Evolutionary conservation across 2,797 vertebrate genomes (phyloP).

Genomic region (Kryptopterus vitreolus): DNA sequence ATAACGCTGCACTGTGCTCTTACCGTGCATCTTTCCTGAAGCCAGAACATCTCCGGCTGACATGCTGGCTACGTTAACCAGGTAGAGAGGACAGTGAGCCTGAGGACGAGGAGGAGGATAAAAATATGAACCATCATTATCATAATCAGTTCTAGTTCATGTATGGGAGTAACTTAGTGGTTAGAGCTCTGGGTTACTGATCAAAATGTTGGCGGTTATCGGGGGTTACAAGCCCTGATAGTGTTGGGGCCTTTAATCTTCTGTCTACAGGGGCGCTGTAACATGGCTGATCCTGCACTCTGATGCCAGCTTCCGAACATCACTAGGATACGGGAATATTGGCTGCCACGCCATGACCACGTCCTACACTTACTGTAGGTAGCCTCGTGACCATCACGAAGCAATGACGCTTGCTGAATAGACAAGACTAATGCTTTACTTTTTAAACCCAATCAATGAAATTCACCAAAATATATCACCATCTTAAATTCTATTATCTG

Average conservation of each 20-base stretch:
- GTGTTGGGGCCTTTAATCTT: too few species aligned
- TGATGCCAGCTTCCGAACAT: too few species aligned
- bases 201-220: too few species aligned
- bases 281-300: too few species aligned
- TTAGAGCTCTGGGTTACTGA: too few species aligned
- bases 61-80: constrained; percentile 95
- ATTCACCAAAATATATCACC: background rate
- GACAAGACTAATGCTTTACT: background rate
- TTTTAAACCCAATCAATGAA: background rate
- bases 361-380: background rate
- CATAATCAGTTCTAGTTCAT: background rate
- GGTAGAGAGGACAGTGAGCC: constrained; percentile 93
- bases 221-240: too few species aligned
- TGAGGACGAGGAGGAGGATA: constrained; percentile 52
- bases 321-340: too few species aligned
- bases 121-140: background rate
- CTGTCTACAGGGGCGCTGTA: too few species aligned
- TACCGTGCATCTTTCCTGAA: constrained; percentile 94
- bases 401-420: background rate
- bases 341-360: too few species aligned
- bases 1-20: constrained; percentile 41
- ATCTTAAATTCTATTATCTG: background rate
- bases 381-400: too few species aligned
- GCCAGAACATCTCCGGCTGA: constrained; percentile 91
- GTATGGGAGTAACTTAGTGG: too few species aligned